These are phyloP conservation scores for Caradrina kadenii DNA, from an alignment of 2,888 invertebrate species.

Conservation along the genomic window DNA sequence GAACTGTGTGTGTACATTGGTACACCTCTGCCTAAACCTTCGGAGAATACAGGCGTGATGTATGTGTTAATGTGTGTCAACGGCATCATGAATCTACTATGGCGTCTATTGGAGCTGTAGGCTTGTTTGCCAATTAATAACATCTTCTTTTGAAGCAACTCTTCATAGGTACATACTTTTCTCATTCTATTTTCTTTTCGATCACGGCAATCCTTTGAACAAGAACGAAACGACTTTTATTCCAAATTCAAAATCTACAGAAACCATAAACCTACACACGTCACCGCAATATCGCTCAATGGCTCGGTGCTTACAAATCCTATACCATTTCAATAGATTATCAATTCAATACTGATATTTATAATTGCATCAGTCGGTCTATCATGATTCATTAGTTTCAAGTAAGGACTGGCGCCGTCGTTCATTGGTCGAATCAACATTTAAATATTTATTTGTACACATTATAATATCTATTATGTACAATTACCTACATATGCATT, in stretches of 20 bases:
- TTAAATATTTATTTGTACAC: constrained; percentile 35
- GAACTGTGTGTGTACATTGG: too few relatives aligned
- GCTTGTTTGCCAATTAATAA: too few relatives aligned
- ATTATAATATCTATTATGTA: constrained; percentile 27
- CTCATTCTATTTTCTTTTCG: too few relatives aligned
- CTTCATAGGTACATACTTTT: too few relatives aligned
- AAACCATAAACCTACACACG: neutral
- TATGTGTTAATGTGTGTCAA: too few relatives aligned
- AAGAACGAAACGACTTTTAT: neutral
- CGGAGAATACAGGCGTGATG: too few relatives aligned
- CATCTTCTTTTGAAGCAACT: too few relatives aligned
- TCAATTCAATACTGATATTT: constrained; percentile 59
- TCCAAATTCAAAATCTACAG: constrained; percentile 6
- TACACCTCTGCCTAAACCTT: too few relatives aligned
- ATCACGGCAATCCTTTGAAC: too few relatives aligned
- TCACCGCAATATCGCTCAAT: constrained; percentile 16
- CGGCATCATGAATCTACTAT: too few relatives aligned
- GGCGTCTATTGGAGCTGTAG: too few relatives aligned
- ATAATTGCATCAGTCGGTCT: constrained; percentile 59
- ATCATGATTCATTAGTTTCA: constrained; percentile 58
- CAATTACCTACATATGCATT: constrained; percentile 2
- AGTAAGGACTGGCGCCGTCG: constrained; percentile 53
- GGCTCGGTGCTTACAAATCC: constrained; percentile 9
- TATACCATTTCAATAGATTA: constrained; percentile 49
- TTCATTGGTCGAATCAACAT: constrained; percentile 34